Base-by-base conservation (phyloP, 2,797 vertebrate species). In the Argya squamiceps region DNA sequence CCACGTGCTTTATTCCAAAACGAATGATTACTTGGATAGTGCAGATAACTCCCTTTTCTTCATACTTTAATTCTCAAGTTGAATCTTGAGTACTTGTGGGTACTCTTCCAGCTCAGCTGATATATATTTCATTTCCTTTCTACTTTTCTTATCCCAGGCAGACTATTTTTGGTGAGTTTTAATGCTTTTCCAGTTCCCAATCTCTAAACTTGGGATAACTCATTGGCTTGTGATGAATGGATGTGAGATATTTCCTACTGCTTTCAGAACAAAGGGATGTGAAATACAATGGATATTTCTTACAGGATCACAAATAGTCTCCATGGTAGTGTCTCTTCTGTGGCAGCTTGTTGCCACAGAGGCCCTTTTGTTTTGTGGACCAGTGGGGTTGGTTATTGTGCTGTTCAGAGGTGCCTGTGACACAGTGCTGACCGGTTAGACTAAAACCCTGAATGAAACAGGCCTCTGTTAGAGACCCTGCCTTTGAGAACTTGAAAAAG, bases 201-300 rank as follows among this genome's bases (percentile, higher is more conserved):
- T 74, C 60, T 36, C 77, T 53, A 60, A 49, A 92, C 67, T 84
- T 90, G 16, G 55, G 60, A 56, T 87, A 94, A 76, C 84, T 74
- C 68, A 52, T 82, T 89, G 92, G 91, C 81, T 96, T 12, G 7
- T 84, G 81, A 79, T 94, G 92, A 96, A 97, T 94, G 90, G 90
- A 92, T 0, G 12, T 74, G 88, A 96, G 93, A 91, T 96, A 95
- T 96, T 95, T 97, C 93, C 95, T 94, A 92, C 84, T 84, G 92
- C 92, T 94, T 82, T 63, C 74, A 15, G 73, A 91, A 97, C 92
- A 96, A 96, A 96, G 70, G 88, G 81, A 96, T 87, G 86, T 87
- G 92, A 96, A 92, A 91, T 56, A 96, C 96, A 95, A 95, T 94
- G 84, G 94, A 67, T 92, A 95, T 96, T 96, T 97, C 96, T 96